Evolutionary conservation across 2,113 vertebrate genomes (phyloP).

Genomic region (Siniperca knerii): DNA sequence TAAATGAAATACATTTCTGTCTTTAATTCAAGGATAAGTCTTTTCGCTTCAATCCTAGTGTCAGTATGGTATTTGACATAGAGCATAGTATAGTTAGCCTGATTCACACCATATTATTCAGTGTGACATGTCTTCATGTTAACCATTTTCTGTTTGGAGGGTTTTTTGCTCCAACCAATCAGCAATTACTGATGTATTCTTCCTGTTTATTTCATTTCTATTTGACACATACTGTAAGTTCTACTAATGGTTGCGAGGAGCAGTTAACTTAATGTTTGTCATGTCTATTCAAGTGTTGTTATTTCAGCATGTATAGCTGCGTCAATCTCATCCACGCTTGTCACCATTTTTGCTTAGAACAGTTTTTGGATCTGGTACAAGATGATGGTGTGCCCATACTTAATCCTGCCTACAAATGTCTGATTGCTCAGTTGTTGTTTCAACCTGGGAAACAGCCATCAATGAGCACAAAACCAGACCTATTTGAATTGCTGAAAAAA

Average conservation of each 20-base stretch:
- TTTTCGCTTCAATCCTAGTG: too few relatives aligned
- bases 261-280: background rate
- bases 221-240: background rate
- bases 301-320: background rate
- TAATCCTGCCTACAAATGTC: background rate
- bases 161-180: background rate
- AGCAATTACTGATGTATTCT: background rate
- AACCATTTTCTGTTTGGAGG: background rate
- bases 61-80: too few relatives aligned
- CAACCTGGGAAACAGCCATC: background rate
- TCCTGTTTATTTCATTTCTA: background rate
- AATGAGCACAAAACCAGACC: constrained; percentile 11
- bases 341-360: background rate
- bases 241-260: background rate
- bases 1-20: too few relatives aligned
- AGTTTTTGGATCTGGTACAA: background rate
- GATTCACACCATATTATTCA: background rate
- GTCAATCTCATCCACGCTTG: background rate
- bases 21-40: too few relatives aligned
- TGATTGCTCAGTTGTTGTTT: constrained; percentile 8
- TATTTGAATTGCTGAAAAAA: constrained; percentile 1
- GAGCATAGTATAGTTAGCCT: background rate
- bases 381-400: background rate
- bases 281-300: background rate
- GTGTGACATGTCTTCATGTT: background rate